Evolutionary conservation across 2,888 invertebrate species (phyloP), one percentile per base, ranked within the genome.

Genomic region (Spicauda simplicius): DNA sequence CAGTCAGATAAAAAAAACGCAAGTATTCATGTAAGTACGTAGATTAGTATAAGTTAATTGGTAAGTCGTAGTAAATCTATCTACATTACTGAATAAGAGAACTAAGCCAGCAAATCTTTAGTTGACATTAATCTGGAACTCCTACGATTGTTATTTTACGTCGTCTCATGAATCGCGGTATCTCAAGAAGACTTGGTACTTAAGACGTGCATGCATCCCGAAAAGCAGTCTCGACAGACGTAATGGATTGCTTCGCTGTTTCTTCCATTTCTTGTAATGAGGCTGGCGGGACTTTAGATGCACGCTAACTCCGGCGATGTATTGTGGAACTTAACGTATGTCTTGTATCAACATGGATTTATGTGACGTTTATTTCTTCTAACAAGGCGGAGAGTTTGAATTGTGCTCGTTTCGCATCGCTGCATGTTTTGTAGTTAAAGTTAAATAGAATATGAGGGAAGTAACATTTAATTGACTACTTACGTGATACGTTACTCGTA

Each of bases 241-340:
- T 67, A 67, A 67, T 67, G 67, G 61, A 67, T 67, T 67, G 66
- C 60, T 59, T 65, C n/a, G 64, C 41, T 37, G 61, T 50, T 60
- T 50, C 52, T 48, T 33, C 55, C 59, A 60, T 66, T 60, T 48
- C 67, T 67, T 56, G 67, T 67, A 62, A 67, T 62, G 52, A 67
- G 57, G 62, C 62, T 62, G 61, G 62, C 62, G 67, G 52, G 56
- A 61, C 66, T 50, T 66, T 33, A 55, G 54, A 60, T 50, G n/a
- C 45, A 45, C 11, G 54, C 11, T 48, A 48, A 14, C 48, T 59
- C 45, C 59, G 10, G 18, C 54, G 45, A 65, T 54, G 65, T 65
- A 65, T 65, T 48, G 65, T 59, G 19, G 45, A 58, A 8, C 57
- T 50, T 54, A 65, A 54, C 54, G 65, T 55, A 45, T 48, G 48